These are phyloP conservation scores for Aphrophora alni DNA, from an alignment of 2,888 invertebrate genomes.

Conservation along the genomic window DNA sequence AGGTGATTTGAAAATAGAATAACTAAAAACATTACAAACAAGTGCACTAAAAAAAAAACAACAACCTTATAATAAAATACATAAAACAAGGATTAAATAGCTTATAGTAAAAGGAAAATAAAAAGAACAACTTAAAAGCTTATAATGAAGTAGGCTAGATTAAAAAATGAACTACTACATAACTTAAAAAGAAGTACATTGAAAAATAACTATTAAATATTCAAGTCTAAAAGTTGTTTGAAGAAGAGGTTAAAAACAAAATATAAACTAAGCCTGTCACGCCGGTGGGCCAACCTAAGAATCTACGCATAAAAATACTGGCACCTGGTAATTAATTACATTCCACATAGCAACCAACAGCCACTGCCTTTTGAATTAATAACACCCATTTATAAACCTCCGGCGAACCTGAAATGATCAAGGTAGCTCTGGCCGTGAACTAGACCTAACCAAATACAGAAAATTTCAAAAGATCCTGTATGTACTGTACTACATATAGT, in stretches of 20 bases:
- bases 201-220: background rate
- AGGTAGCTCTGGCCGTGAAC: background rate
- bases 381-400: background rate
- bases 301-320: background rate
- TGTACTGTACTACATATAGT: no score
- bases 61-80: no score
- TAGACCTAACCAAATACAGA: slow-evolving; percentile 3
- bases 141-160: no score
- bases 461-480: background rate
- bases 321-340: background rate
- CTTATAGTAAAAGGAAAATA: no score
- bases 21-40: no score
- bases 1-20: no score
- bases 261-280: background rate
- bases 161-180: no score
- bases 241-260: background rate
- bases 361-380: slow-evolving; percentile 2
- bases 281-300: background rate
- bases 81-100: no score
- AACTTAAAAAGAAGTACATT: no score
- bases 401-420: background rate
- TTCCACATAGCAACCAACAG: background rate
- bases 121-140: no score
- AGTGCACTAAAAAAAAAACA: no score
- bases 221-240: background rate